phyloP scores from a whole-genome alignment of 2,113 vertebrate genomes.

The Prietella phreatophila region DNA sequence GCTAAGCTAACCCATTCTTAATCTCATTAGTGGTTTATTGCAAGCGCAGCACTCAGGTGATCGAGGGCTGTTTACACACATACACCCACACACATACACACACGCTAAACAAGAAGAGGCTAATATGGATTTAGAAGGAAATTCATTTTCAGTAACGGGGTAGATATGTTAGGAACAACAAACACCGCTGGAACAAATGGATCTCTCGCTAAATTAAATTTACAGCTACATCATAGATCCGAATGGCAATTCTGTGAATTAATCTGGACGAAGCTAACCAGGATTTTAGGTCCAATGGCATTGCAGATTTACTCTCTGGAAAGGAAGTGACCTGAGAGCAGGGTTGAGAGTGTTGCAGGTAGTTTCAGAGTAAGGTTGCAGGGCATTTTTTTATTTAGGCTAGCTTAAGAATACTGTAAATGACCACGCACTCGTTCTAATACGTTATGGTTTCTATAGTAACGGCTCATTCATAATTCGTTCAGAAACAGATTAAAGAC shows the following conservation, averaged over 20 bases:
- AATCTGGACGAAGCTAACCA: neutral
- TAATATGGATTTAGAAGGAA: conserved; percentile 20
- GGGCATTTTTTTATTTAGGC: neutral
- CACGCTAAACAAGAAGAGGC: conserved; percentile 1
- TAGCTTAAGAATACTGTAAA: neutral
- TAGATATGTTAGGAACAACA: conserved; percentile 35
- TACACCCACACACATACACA: conserved; percentile 32
- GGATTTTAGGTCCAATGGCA: neutral
- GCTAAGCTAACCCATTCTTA: conserved; percentile 32
- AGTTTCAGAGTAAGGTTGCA: neutral
- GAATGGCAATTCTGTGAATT: conserved; percentile 20
- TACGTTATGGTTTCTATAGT: neutral
- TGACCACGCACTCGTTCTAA: neutral
- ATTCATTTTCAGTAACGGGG: conserved; percentile 35
- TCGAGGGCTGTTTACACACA: conserved; percentile 41
- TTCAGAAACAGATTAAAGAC: neutral
- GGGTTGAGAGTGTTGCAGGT: neutral
- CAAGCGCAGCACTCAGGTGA: conserved; percentile 40
- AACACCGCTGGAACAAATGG: conserved; percentile 18
- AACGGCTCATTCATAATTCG: neutral
- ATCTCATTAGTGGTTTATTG: conserved; percentile 47
- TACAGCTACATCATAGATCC: neutral
- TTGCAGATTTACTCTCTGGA: neutral
- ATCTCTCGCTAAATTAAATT: neutral
- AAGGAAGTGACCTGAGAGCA: neutral